phyloP scores from a whole-genome alignment of 2,888 invertebrate genomes.

The Dryococelus australis region DNA sequence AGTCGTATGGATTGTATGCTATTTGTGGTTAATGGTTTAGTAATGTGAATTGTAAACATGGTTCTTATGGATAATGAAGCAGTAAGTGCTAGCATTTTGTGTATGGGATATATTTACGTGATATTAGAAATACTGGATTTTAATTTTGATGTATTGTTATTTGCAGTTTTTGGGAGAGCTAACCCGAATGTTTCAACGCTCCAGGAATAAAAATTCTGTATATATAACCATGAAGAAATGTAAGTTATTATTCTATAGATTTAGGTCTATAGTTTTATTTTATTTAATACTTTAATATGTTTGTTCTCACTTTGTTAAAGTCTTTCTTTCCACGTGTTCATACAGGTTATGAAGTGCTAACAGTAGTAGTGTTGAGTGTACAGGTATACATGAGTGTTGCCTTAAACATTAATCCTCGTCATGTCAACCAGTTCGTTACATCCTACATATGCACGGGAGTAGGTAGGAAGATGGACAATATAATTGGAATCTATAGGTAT shows the following conservation, averaged over 20 bases:
- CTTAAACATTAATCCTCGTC: too few species aligned
- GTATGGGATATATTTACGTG: background rate
- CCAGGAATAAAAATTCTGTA: constrained; percentile 80
- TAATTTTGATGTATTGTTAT: constrained; percentile 42
- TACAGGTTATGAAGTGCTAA: background rate
- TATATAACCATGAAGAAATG: constrained; percentile 93
- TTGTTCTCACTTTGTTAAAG: background rate
- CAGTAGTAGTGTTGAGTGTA: too few species aligned
- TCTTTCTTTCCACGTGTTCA: background rate
- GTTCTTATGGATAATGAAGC: constrained; percentile 40
- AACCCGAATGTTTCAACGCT: constrained; percentile 84
- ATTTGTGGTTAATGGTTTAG: background rate
- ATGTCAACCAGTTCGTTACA: too few species aligned
- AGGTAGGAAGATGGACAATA: too few species aligned
- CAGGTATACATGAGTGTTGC: too few species aligned
- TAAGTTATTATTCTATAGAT: constrained; percentile 61
- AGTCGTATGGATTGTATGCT: too few species aligned
- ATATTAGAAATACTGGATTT: background rate
- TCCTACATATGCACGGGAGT: too few species aligned
- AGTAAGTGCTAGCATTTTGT: constrained; percentile 37
- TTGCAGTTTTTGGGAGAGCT: constrained; percentile 85
- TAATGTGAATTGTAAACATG: constrained; percentile 34
- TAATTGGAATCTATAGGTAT: too few species aligned
- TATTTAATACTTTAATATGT: background rate
- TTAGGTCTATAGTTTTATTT: background rate